Conservation (phyloP, 2,113 vertebrate species). For the Cyphomyrus discorhynchus region DNA sequence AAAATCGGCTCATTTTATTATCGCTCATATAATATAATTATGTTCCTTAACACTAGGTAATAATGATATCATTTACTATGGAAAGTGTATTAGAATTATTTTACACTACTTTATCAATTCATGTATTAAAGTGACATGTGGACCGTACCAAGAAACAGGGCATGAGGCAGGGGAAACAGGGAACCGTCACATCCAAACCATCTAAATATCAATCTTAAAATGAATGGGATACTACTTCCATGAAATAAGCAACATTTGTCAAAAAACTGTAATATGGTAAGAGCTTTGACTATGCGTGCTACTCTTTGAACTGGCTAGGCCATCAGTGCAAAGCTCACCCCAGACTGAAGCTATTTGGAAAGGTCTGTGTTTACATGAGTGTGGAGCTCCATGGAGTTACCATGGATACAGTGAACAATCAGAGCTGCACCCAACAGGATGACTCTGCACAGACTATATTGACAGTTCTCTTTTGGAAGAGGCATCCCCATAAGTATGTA, state of each 20-base stretch:
- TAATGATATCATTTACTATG: background rate
- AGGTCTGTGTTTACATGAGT: background rate
- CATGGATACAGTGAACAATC: background rate
- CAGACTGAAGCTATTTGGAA: background rate
- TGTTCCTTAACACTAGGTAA: background rate
- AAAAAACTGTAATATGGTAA: background rate
- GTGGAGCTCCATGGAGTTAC: background rate
- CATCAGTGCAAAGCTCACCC: background rate
- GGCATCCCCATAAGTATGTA: background rate
- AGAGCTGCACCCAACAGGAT: background rate
- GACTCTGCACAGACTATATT: background rate
- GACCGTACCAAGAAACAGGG: background rate
- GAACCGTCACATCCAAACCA: background rate
- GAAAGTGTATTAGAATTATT: background rate
- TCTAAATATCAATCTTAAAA: background rate
- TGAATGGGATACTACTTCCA: background rate
- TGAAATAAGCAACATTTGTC: background rate
- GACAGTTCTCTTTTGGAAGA: no score
- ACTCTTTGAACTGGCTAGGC: background rate
- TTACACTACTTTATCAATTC: background rate
- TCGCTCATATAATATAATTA: background rate
- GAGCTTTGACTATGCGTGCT: background rate
- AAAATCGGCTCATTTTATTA: background rate
- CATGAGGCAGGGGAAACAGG: background rate
- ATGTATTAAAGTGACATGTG: background rate